These are phyloP conservation scores for Acrobasis consociella DNA, from an alignment of 2,888 invertebrate species.

Conservation along the genomic window DNA sequence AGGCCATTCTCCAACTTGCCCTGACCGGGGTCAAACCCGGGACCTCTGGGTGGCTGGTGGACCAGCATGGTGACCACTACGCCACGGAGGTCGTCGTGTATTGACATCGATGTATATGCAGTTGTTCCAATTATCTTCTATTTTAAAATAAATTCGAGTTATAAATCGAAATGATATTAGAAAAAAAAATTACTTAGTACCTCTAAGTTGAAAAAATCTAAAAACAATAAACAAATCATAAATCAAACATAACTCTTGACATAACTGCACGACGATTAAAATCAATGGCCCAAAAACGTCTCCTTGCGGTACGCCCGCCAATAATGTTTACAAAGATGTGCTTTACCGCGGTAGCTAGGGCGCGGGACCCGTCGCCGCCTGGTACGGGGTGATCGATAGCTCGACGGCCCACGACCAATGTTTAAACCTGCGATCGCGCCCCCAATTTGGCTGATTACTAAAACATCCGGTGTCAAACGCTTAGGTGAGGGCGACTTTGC, in stretches of 20 bases:
- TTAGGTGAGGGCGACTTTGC: slow-evolving; percentile 23
- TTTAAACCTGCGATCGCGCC: slow-evolving; percentile 20
- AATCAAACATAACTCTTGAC: slow-evolving; percentile 12
- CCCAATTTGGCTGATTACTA: slow-evolving; percentile 23
- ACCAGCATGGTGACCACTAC: too few species aligned
- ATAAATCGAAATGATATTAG: too few species aligned
- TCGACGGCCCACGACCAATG: slow-evolving; percentile 29
- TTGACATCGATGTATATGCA: too few species aligned
- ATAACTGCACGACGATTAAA: neutral
- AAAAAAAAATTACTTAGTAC: too few species aligned
- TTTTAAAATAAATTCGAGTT: too few species aligned
- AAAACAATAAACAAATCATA: slow-evolving; percentile 13
- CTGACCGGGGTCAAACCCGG: too few species aligned
- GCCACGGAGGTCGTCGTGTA: too few species aligned
- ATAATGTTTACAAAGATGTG: slow-evolving; percentile 27
- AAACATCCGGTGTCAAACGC: slow-evolving; percentile 30
- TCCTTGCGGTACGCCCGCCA: slow-evolving; percentile 21
- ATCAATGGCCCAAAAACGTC: slow-evolving; percentile 21
- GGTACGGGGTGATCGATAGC: slow-evolving; percentile 54
- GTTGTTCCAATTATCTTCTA: too few species aligned
- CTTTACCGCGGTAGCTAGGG: slow-evolving; percentile 35
- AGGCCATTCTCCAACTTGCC: too few species aligned
- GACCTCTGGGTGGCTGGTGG: too few species aligned
- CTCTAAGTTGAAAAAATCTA: neutral
- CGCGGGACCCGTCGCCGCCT: slow-evolving; percentile 45